phyloP scores from a whole-genome alignment of 2,888 invertebrate species.

The Carcina quercana region DNA sequence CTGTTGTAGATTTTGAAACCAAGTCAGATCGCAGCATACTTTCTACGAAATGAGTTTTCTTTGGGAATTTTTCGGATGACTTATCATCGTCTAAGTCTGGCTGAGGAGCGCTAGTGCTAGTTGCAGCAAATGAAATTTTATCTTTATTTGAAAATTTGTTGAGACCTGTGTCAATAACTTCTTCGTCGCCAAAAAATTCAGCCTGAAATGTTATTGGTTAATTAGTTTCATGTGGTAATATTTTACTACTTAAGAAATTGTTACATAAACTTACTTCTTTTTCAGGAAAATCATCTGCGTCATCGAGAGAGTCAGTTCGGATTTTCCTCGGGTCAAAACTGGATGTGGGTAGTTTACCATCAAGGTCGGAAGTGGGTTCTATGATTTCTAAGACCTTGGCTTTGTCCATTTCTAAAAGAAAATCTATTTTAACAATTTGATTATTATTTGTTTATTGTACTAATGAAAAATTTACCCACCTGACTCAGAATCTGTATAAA shows the following conservation, averaged over 20 bases:
- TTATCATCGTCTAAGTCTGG: slow-evolving; percentile 31
- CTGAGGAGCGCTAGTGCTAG: slow-evolving; percentile 28
- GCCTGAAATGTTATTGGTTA: slow-evolving; percentile 36
- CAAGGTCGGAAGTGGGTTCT: slow-evolving; percentile 60
- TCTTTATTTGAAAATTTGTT: slow-evolving; percentile 19
- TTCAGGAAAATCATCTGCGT: slow-evolving; percentile 70
- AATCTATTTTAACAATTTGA: background rate
- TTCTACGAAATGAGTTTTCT: slow-evolving; percentile 48
- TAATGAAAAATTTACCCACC: slow-evolving; percentile 29
- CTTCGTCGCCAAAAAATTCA: slow-evolving; percentile 54
- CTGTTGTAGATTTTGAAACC: slow-evolving; percentile 65
- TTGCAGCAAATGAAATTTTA: slow-evolving; percentile 20
- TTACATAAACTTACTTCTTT: slow-evolving; percentile 46
- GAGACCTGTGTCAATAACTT: slow-evolving; percentile 35
- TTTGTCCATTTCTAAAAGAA: slow-evolving; percentile 64
- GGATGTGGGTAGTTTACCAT: slow-evolving; percentile 45
- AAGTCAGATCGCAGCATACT: slow-evolving; percentile 46
- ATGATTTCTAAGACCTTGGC: slow-evolving; percentile 70
- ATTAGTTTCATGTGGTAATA: too few relatives aligned
- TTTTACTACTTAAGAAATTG: background rate
- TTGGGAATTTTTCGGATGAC: slow-evolving; percentile 30
- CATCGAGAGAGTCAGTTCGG: slow-evolving; percentile 66
- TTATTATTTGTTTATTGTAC: background rate
- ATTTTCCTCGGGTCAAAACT: slow-evolving; percentile 65
- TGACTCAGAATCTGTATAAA: slow-evolving; percentile 70